These are phyloP conservation scores for Herpailurus yagouaroundi DNA, from an alignment of 2,113 vertebrate species.

Conservation along the genomic window DNA sequence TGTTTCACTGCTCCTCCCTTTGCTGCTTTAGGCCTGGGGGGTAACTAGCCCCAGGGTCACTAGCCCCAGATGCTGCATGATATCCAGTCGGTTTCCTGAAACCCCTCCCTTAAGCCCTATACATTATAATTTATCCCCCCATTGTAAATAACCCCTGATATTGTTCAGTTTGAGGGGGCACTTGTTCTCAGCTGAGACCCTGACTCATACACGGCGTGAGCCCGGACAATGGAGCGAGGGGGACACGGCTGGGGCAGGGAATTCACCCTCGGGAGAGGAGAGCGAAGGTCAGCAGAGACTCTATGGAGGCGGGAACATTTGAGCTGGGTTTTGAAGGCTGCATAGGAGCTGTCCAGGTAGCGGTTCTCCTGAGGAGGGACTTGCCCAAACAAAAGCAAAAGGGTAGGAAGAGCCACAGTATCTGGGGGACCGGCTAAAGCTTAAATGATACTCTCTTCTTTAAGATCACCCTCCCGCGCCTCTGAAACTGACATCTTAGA, in stretches of 20 bases:
- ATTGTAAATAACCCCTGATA: background rate
- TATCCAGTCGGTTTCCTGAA: background rate
- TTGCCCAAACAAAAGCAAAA: background rate
- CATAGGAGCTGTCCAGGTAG: background rate
- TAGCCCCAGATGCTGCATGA: rapidly evolving
- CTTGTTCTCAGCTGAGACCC: background rate
- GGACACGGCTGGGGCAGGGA: too few species aligned
- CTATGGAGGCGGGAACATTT: background rate
- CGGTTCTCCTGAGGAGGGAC: background rate
- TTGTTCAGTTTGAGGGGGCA: too few species aligned
- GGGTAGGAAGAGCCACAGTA: background rate
- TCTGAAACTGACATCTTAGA: background rate
- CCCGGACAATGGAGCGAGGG: background rate
- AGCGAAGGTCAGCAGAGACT: background rate
- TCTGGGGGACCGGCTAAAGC: background rate
- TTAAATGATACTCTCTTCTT: background rate
- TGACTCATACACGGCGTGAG: background rate
- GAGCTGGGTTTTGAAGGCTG: background rate
- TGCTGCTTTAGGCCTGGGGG: background rate
- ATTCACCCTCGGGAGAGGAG: background rate
- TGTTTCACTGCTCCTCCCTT: background rate
- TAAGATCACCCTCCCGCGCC: background rate
- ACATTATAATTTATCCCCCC: background rate
- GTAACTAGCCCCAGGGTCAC: background rate
- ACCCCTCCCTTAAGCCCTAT: background rate